Conservation (phyloP, 2,888 invertebrate genomes). For the Mongoloraphidia duomilia region DNA sequence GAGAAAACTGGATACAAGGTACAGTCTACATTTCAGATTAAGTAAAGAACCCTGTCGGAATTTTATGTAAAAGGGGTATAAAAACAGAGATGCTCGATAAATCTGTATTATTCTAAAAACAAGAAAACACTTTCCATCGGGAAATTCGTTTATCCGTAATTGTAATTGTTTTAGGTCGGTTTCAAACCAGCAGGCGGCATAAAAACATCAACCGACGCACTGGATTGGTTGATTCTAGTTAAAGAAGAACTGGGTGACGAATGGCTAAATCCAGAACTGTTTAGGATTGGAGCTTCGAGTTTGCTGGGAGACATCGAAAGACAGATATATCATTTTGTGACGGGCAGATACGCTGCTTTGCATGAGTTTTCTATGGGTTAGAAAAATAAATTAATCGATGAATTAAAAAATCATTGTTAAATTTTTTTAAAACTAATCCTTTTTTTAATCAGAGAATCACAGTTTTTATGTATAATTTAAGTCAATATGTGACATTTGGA, state of each 20-base stretch:
- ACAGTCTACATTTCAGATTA: slow-evolving; percentile 9
- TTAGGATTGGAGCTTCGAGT: slow-evolving; percentile 91
- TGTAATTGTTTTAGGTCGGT: slow-evolving; percentile 53
- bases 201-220: slow-evolving; percentile 65
- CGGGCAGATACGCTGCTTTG: slow-evolving; percentile 21
- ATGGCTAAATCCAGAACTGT: slow-evolving; percentile 68
- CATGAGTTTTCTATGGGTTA: slow-evolving; percentile 27
- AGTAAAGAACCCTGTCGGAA: not conserved
- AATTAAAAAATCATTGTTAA: not conserved
- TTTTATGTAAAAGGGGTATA: not conserved
- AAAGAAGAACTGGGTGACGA: slow-evolving; percentile 71
- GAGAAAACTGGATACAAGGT: slow-evolving; percentile 55
- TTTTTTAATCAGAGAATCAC: not conserved
- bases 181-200: slow-evolving; percentile 98
- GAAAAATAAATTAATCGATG: slow-evolving; percentile 5
- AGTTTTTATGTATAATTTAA: slow-evolving; percentile 1
- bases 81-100: not conserved
- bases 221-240: slow-evolving; percentile 75
- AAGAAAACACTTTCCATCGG: too few relatives aligned
- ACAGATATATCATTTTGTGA: slow-evolving; percentile 31
- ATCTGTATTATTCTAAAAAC: not conserved
- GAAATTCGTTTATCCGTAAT: too few relatives aligned
- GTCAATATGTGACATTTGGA: too few relatives aligned
- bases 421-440: not conserved
- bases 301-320: slow-evolving; percentile 66